These are phyloP conservation scores for Pseudobourletiella spinata DNA, from an alignment of 1,140 invertebrate species.

Conservation along the genomic window DNA sequence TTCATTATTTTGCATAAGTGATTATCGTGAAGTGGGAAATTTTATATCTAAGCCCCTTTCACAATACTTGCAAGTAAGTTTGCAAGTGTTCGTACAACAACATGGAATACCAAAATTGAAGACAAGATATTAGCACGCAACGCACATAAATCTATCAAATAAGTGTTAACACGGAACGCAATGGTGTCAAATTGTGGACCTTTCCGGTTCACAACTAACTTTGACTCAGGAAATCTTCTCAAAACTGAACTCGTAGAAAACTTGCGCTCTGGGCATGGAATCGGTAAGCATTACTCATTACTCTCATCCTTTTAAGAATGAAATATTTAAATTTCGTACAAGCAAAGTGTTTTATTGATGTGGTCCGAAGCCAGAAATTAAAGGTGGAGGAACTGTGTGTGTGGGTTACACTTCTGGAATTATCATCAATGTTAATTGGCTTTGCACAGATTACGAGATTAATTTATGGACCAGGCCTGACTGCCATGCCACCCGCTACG, in stretches of 20 bases:
- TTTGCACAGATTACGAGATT: conserved; percentile 60
- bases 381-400: too few species aligned
- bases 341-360: too few species aligned
- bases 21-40: too few species aligned
- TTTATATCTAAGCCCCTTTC: too few species aligned
- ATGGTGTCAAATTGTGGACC: conserved; percentile 45
- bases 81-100: not conserved
- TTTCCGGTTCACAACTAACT: conserved; percentile 65
- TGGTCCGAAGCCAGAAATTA: conserved; percentile 2
- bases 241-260: conserved; percentile 52
- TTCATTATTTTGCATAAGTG: too few species aligned
- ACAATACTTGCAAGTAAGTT: too few species aligned
- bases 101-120: not conserved
- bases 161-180: conserved; percentile 13
- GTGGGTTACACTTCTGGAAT: too few species aligned
- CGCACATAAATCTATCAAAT: not conserved
- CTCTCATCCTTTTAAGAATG: conserved; percentile 37
- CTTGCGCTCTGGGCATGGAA: not conserved
- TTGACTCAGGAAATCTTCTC: conserved; percentile 79
- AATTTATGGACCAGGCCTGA: conserved; percentile 86
- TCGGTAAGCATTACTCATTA: not conserved
- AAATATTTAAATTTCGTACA: conserved; percentile 39
- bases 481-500: conserved; percentile 75
- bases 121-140: too few species aligned
- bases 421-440: conserved; percentile 23